Percentiles rank a stretch among this genome's conserved stretches.
phyloP scores from a whole-genome alignment of 2,113 vertebrate genomes.

The Eira barbara region DNA sequence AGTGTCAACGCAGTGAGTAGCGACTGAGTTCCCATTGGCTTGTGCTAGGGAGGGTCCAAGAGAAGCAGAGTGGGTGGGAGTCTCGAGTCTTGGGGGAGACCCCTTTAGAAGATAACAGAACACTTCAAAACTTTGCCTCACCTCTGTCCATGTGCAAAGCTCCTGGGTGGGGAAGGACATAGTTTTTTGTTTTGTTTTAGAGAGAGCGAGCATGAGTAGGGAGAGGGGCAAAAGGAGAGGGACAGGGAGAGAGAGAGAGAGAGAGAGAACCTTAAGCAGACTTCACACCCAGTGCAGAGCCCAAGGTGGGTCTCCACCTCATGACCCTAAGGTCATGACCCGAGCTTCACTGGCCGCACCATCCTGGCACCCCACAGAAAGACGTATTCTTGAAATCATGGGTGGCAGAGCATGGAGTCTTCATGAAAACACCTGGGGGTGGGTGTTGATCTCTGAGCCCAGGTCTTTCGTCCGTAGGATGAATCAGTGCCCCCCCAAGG shows the following conservation, averaged over 20 bases:
- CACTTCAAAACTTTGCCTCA: background rate
- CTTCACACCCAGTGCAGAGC: background rate
- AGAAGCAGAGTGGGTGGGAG: background rate
- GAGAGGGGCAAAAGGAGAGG: background rate
- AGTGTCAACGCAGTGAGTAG: rapidly evolving
- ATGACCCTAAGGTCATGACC: background rate
- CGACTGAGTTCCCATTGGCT: background rate
- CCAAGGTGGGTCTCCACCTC: background rate
- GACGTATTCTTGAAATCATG: background rate
- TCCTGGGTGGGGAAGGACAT: background rate
- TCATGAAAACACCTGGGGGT: background rate
- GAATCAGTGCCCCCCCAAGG: background rate
- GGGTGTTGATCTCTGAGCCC: background rate
- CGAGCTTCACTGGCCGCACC: background rate
- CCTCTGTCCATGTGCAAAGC: rapidly evolving
- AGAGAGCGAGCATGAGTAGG: background rate
- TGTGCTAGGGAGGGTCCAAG: background rate
- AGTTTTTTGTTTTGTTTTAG: background rate
- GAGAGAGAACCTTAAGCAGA: background rate
- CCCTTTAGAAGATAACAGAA: background rate
- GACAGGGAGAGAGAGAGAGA: background rate
- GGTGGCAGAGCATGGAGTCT: rapidly evolving
- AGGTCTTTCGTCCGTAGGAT: too few relatives aligned
- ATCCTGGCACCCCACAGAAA: background rate
- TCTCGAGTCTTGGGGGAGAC: too few relatives aligned